Base-by-base conservation (phyloP, 1,140 invertebrate species). In the Danaus plexippus region DNA sequence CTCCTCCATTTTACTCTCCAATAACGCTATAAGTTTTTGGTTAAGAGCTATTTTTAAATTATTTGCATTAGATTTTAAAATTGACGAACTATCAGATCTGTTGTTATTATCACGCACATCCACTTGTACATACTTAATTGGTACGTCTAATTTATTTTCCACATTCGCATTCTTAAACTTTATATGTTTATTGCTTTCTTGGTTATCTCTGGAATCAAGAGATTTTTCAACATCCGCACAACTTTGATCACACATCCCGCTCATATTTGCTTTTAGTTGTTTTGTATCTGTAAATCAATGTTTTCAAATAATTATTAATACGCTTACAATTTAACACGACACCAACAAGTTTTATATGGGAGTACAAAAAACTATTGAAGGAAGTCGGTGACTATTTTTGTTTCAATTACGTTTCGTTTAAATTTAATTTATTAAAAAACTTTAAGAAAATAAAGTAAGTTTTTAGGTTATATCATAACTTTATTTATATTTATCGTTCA, bases 291-390 rank as follows among this genome's bases (percentile, higher is more conserved):
- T 60, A 80, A 80, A 11, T 46, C 44, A 47, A 63, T 49, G 12
- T 52, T 13, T 43, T 43, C 52, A 12, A 54, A 55, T 10, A 11
- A 32, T 22, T 41, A 46, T 46, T 56, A 18, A 32, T 46, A 15
- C 43, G 5, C 11, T 45, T 53, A 42, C 40, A 48, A 48, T 50
- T 59, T 8, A 55, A 54, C 40, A 41, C 55, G 44, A 53, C 11
- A 43, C 44, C 12, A 59, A 43, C 13, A 44, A 51, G 9, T 51
- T 59, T 32, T 49, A 45, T 59, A 67, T 80, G 77, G 75, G 77
- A 83, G 77, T 77, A 80, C 77, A 79, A 78, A 32, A n/a, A 74
- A 72, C 58, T 71, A 70, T 50, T 71, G 61, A 69, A 68, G 70
- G 57, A 54, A 5, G 22, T 32, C 7, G 7, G 22, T 32, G 5